These are phyloP conservation scores for Mycetomoellerius zeteki DNA, from an alignment of 1,140 invertebrate species.

Conservation along the genomic window DNA sequence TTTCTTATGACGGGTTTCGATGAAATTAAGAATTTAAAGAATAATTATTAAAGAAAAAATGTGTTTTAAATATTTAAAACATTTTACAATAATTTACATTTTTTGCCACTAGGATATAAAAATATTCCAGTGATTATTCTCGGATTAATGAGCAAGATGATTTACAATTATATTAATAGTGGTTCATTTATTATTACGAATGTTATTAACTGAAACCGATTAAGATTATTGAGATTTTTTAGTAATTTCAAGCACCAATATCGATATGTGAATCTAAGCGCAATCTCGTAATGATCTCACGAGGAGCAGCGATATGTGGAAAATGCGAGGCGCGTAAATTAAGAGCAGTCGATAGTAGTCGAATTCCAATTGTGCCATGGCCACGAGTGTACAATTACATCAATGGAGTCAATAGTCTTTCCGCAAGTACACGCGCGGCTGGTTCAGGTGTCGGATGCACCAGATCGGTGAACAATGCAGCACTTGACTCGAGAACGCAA, in stretches of 20 bases:
- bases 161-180: background rate
- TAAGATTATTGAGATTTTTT: background rate
- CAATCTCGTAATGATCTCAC: slow-evolving; percentile 14
- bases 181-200: background rate
- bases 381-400: slow-evolving; percentile 61
- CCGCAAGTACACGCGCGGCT: slow-evolving; percentile 24
- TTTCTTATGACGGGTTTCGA: too few relatives aligned
- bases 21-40: too few relatives aligned
- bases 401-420: slow-evolving; percentile 62
- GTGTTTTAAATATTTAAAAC: too few relatives aligned
- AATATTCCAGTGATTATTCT: too few relatives aligned
- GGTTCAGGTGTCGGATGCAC: slow-evolving; percentile 62
- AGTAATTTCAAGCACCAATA: slow-evolving; percentile 16
- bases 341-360: slow-evolving; percentile 39
- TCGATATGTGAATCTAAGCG: background rate
- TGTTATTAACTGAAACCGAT: background rate
- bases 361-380: slow-evolving; percentile 41
- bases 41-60: too few relatives aligned
- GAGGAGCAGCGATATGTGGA: background rate
- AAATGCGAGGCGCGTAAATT: slow-evolving; percentile 56
- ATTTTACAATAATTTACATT: too few relatives aligned
- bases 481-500: slow-evolving; percentile 59
- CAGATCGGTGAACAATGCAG: slow-evolving; percentile 51
- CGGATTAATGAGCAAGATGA: too few relatives aligned
- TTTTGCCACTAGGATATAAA: too few relatives aligned